Percentiles rank a stretch among this genome's conserved stretches.
These are phyloP conservation scores for Gnathonemus echidnorhynchus DNA, from an alignment of 2,113 vertebrate genomes.

Conservation along the genomic window DNA sequence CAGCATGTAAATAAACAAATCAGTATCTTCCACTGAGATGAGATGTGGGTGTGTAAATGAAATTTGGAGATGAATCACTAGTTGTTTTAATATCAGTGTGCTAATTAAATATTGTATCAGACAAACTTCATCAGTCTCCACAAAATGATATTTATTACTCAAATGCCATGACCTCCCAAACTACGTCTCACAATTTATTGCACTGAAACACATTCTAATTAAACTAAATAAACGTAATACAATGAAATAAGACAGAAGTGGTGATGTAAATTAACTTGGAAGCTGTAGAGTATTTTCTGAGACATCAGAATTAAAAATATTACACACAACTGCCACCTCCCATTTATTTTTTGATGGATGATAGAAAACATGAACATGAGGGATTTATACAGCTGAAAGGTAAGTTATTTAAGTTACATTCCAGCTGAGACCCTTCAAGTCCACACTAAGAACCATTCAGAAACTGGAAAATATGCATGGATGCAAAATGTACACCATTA, in stretches of 20 bases:
- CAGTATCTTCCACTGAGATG: not conserved
- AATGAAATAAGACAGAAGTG: not conserved
- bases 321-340: not conserved
- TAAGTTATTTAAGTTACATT: not conserved
- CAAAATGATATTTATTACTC: slow-evolving; percentile 6
- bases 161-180: not conserved
- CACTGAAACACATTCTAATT: not conserved
- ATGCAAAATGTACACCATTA: not conserved
- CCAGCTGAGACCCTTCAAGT: not conserved
- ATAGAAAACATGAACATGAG: not conserved
- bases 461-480: not conserved
- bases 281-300: not conserved
- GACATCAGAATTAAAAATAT: not conserved
- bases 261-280: slow-evolving; percentile 7
- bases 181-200: not conserved
- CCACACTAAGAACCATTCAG: not conserved
- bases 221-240: not conserved
- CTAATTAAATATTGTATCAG: slow-evolving; percentile 16
- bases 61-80: not conserved
- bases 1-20: not conserved
- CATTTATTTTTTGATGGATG: not conserved
- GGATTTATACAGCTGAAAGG: not conserved
- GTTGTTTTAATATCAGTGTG: not conserved
- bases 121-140: slow-evolving; percentile 6
- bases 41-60: not conserved